phyloP scores from a whole-genome alignment of 2,888 invertebrate genomes.

The Oscheius sp. region DNA sequence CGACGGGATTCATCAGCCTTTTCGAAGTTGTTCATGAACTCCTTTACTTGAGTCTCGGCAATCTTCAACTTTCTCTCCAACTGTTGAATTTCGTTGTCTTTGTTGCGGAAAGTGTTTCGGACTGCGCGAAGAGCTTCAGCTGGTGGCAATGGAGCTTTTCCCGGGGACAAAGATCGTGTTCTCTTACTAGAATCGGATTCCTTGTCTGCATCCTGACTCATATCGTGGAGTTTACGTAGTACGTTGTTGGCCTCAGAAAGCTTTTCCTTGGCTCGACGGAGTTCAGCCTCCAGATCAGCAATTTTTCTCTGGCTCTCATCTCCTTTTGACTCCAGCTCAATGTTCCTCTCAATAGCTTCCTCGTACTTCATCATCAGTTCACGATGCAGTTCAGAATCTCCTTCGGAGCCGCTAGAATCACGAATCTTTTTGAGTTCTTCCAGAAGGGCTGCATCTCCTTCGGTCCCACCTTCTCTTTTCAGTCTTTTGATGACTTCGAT shows the following conservation, averaged over 20 bases:
- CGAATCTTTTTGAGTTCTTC: constrained; percentile 56
- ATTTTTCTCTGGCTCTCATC: constrained; percentile 69
- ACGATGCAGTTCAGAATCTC: constrained; percentile 67
- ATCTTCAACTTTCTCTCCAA: constrained; percentile 68
- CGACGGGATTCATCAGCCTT: constrained; percentile 67
- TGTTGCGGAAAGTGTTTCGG: constrained; percentile 67
- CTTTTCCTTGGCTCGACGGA: constrained; percentile 67
- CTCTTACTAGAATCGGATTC: constrained; percentile 60
- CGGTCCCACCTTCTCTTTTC: constrained; percentile 42
- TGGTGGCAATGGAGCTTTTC: constrained; percentile 64
- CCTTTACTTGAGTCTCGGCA: constrained; percentile 66
- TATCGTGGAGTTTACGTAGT: constrained; percentile 69
- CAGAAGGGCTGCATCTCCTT: constrained; percentile 44
- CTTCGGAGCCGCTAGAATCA: constrained; percentile 39
- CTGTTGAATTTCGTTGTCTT: constrained; percentile 71
- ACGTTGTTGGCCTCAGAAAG: constrained; percentile 65
- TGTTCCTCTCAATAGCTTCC: constrained; percentile 72
- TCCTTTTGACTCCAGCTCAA: constrained; percentile 70
- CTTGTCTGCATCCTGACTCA: constrained; percentile 63
- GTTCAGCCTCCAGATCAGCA: constrained; percentile 68
- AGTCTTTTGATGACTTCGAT: constrained; percentile 62
- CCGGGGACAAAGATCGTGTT: constrained; percentile 68
- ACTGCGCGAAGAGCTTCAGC: constrained; percentile 68
- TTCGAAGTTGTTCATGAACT: constrained; percentile 67
- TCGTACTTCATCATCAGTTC: constrained; percentile 69